Conservation (phyloP, 1,140 invertebrate genomes). For the Trichomalopsis sarcophagae region DNA sequence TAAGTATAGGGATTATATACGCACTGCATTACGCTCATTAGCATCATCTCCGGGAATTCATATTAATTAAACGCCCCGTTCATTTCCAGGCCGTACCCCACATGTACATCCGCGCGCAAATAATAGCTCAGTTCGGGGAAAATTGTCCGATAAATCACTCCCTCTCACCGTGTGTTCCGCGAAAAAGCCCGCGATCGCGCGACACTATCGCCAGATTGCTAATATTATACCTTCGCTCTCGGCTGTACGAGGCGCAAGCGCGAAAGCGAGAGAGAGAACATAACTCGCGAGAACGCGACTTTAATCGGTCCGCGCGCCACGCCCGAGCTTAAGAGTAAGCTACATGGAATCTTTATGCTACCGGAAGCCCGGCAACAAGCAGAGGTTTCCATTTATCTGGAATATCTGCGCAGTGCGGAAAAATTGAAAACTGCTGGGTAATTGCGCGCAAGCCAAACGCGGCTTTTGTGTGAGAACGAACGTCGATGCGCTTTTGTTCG, state of each 20-base stretch:
- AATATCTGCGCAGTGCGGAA: background rate
- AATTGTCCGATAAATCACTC: no score
- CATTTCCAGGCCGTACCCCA: background rate
- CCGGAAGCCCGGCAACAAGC: slow-evolving; percentile 14
- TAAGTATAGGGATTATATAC: background rate
- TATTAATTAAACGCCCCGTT: background rate
- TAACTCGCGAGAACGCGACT: slow-evolving; percentile 7
- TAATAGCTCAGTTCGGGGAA: no score
- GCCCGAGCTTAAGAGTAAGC: slow-evolving; percentile 19
- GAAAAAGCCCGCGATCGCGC: no score
- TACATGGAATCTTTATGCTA: background rate
- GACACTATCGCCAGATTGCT: no score
- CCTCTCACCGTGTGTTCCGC: no score
- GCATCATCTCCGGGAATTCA: background rate
- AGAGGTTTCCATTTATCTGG: slow-evolving; percentile 29
- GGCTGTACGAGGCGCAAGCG: background rate
- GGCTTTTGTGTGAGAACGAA: background rate
- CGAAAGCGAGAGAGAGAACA: background rate
- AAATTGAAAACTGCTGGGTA: background rate
- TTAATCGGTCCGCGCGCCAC: slow-evolving; percentile 23
- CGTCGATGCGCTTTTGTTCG: background rate
- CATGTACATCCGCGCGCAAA: no score
- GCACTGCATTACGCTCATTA: background rate
- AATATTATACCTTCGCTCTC: background rate
- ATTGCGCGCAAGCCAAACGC: background rate